Conservation (phyloP, 2,113 vertebrate genomes). For the Polypterus bichir region DNA sequence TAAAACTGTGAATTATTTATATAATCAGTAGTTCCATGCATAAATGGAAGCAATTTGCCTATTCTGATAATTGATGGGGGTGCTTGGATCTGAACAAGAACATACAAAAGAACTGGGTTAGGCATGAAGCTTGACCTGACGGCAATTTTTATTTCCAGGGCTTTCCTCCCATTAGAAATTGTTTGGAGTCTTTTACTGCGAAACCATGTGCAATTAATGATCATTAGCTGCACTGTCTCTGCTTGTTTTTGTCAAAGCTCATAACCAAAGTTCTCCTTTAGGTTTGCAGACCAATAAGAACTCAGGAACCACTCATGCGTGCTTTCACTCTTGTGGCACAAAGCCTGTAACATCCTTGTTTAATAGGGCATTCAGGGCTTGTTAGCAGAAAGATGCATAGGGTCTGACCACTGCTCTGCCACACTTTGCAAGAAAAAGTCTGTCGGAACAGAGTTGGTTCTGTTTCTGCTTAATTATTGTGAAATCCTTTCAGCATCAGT, state of each 20-base stretch:
- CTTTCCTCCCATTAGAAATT: conserved; percentile 59
- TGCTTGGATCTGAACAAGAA: conserved; percentile 11
- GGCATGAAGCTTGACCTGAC: conserved; percentile 11
- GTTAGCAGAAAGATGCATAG: conserved; percentile 62
- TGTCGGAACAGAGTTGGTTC: conserved; percentile 59
- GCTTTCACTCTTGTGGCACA: conserved; percentile 52
- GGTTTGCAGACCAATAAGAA: conserved; percentile 50
- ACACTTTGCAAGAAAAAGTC: conserved; percentile 80
- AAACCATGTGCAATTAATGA: conserved; percentile 86
- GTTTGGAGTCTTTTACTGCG: conserved; percentile 63
- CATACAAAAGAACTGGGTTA: conserved; percentile 46
- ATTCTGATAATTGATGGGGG: conserved; percentile 9
- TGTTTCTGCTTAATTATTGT: conserved; percentile 84
- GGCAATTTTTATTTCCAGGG: conserved; percentile 39
- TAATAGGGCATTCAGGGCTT: conserved; percentile 76
- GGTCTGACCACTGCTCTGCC: conserved; percentile 65
- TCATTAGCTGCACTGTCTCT: conserved; percentile 89
- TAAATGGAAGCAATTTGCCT: conserved; percentile 16
- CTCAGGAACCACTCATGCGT: conserved; percentile 57
- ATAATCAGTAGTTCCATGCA: too few relatives aligned
- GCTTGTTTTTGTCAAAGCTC: conserved; percentile 67
- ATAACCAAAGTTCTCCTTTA: conserved; percentile 53
- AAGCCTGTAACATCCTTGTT: conserved; percentile 71
- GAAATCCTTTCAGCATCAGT: conserved; percentile 66
- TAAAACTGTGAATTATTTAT: too few relatives aligned